A percentile compares a stretch with the other conserved stretches of the same genome.
Evolutionary conservation across 2,888 invertebrate genomes (phyloP).

Genomic region (Rhamphomyia laevipes): DNA sequence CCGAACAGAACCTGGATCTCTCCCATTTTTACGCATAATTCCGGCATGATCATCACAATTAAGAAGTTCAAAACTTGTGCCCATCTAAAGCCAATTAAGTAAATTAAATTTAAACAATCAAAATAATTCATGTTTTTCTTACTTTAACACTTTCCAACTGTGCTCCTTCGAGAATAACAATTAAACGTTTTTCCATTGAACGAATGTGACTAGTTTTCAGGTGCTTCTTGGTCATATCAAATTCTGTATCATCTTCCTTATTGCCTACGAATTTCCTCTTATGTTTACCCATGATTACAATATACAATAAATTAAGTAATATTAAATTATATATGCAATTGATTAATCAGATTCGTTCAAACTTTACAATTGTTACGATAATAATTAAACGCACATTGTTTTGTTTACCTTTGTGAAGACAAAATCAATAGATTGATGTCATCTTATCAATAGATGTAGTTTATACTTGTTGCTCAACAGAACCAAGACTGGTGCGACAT

Average conservation of each 20-base stretch:
- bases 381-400: too few species aligned
- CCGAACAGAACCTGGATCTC: constrained; percentile 78
- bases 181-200: constrained; percentile 79
- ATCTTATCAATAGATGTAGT: too few species aligned
- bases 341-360: too few species aligned
- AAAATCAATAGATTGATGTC: too few species aligned
- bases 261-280: constrained; percentile 29
- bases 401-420: too few species aligned
- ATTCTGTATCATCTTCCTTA: constrained; percentile 58
- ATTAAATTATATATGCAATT: too few species aligned
- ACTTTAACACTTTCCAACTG: constrained; percentile 95
- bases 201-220: constrained; percentile 64
- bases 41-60: constrained; percentile 88
- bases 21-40: constrained; percentile 72
- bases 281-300: constrained; percentile 17
- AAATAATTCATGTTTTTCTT: constrained; percentile 12
- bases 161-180: constrained; percentile 86
- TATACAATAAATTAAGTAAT: too few species aligned
- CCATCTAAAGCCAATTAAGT: constrained; percentile 52
- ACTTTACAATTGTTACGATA: too few species aligned
- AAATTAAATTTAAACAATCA: background rate
- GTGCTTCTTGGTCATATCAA: constrained; percentile 66
- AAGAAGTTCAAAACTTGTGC: constrained; percentile 76
- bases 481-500: too few species aligned
- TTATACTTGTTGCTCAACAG: too few species aligned